These are phyloP conservation scores for Cheirogaleus major DNA, from an alignment of 2,797 vertebrate species.

Conservation along the genomic window DNA sequence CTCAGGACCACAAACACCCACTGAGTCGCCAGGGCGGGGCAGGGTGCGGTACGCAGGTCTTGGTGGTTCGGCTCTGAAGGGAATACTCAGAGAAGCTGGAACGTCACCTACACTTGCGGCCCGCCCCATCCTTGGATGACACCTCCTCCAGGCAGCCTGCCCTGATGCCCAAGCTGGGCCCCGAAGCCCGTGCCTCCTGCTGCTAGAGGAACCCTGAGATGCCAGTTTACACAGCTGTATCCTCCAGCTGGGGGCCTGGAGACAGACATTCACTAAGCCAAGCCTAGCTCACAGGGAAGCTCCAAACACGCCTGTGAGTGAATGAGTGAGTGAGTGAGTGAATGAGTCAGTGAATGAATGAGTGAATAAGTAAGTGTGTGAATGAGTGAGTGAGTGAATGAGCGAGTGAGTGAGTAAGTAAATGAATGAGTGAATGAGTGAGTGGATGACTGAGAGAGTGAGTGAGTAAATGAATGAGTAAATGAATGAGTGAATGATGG, in stretches of 20 bases:
- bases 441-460: accelerated
- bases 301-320: accelerated
- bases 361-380: accelerated
- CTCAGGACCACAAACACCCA: accelerated
- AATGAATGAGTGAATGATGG: too few relatives aligned
- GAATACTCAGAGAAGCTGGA: not conserved
- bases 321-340: too few relatives aligned
- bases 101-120: too few relatives aligned
- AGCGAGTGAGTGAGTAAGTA: accelerated
- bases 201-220: not conserved
- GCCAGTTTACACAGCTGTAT: not conserved
- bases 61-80: accelerated
- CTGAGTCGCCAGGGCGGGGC: accelerated
- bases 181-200: not conserved
- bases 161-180: not conserved
- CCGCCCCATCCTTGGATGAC: not conserved
- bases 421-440: too few relatives aligned
- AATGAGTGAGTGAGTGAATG: accelerated
- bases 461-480: too few relatives aligned
- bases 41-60: too few relatives aligned
- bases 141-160: not conserved
- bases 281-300: not conserved
- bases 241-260: not conserved
- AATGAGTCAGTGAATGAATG: accelerated
- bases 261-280: not conserved